A percentile compares a stretch with the other conserved stretches of the same genome.
phyloP scores from a whole-genome alignment of 2,113 vertebrate species.

The Cepphus grylle region DNA sequence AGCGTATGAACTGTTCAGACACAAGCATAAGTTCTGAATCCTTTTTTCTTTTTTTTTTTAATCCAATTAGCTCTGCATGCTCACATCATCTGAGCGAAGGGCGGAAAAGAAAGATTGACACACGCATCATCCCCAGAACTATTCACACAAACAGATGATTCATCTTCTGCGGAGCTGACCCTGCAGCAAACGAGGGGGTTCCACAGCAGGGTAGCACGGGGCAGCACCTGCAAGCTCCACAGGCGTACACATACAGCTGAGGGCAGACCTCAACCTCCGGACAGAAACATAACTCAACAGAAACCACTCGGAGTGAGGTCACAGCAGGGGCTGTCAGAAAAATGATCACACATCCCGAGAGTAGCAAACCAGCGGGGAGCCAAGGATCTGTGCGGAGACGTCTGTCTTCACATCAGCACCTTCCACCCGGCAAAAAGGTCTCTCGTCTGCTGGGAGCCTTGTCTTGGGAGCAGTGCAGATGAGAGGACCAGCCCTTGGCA shows the following conservation, averaged over 20 bases:
- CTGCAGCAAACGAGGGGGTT: neutral
- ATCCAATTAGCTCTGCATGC: neutral
- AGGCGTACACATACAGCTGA: accelerated
- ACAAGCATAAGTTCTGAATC: neutral
- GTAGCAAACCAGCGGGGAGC: accelerated
- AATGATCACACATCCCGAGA: neutral
- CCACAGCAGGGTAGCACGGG: neutral
- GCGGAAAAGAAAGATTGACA: neutral
- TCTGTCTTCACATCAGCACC: neutral
- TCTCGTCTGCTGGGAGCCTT: neutral
- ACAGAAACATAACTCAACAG: neutral
- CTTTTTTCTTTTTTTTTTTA: neutral
- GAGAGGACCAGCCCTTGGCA: neutral
- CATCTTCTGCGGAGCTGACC: neutral
- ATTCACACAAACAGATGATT: neutral
- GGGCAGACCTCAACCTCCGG: neutral
- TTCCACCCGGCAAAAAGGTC: neutral
- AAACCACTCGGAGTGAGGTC: accelerated
- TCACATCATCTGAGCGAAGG: neutral
- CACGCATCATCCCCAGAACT: neutral
- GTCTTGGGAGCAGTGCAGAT: neutral
- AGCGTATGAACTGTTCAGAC: neutral
- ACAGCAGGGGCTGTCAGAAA: accelerated
- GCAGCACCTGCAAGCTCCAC: neutral
- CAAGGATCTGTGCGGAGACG: accelerated